Evolutionary conservation across 2,888 invertebrate genomes (phyloP), one percentile per base, ranked within the genome.

Genomic region (Andrena marginata): DNA sequence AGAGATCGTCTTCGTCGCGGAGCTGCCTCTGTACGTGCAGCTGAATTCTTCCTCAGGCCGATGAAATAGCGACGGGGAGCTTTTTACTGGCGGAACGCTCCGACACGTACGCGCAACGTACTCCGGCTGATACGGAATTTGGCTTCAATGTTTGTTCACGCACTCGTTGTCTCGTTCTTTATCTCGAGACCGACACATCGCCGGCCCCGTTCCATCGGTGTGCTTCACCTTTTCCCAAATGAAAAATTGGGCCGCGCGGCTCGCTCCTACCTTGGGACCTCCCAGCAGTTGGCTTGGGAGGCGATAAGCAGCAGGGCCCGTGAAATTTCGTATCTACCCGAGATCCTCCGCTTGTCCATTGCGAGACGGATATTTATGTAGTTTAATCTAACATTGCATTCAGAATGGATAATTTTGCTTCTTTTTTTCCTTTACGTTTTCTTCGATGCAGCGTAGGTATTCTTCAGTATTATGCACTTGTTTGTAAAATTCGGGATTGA

Each of bases 1-100:
- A 77, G 92, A 92, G 92, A 92, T 86, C 89, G 89, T 92, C 90
- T 90, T 87, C 89, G 85, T 85, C 77, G 82, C 77, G 82, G 63
- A 29, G 77, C 72, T 62, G 73, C 74, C 42, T 29, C 48, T 59
- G 63, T 74, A 77, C 67, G 82, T 56, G 78, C 59, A 20, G 67
- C 75, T 42, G 63, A 75, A 80, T 80, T 85, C 84, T 78, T 72
- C 59, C 73, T 23, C 20, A 26, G 63, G 8, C 23, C 60, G 74
- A 75, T 64, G 69, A 59, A 72, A 59, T 31, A 26, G n/a, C 33
- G 48, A 2, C 48, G 10, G 29, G 10, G 26, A n/a, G 0, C 16
- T 63, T 54, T 62, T 10, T 33, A 10, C 42, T 48, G 42, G 16
- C 29, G 26, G 29, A 42, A 33, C 31, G 3, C 26, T 42, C 59